phyloP scores from a whole-genome alignment of 2,888 invertebrate species.

The Pediacus dermestoides region DNA sequence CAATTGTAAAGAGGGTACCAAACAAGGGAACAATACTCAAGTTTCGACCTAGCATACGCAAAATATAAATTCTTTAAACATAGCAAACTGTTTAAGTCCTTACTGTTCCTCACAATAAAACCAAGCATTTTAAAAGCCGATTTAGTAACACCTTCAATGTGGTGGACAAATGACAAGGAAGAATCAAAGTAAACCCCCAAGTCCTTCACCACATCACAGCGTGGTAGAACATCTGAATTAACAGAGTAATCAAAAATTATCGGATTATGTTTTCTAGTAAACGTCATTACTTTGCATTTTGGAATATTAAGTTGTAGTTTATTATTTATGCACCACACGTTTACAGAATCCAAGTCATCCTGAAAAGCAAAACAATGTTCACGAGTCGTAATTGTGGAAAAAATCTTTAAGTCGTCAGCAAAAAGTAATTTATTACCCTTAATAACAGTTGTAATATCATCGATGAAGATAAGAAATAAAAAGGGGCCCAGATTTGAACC shows the following conservation, averaged over 20 bases:
- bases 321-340: constrained; percentile 4
- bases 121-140: not conserved
- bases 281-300: not conserved
- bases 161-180: not conserved
- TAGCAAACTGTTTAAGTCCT: not conserved
- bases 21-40: constrained; percentile 4
- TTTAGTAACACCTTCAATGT: not conserved
- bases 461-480: constrained; percentile 5
- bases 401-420: constrained; percentile 9
- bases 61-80: not conserved
- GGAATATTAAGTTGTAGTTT: constrained; percentile 6
- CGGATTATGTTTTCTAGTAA: constrained; percentile 3
- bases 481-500: constrained; percentile 11
- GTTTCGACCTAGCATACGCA: constrained; percentile 1
- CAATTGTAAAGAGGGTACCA: constrained; percentile 4
- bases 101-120: constrained; percentile 3
- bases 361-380: constrained; percentile 1
- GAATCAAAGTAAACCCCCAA: constrained; percentile 7
- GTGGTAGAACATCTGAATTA: not conserved
- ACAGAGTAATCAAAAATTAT: not conserved
- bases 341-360: not conserved
- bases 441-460: not conserved
- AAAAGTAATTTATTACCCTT: constrained; percentile 1
- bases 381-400: not conserved
- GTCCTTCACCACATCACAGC: not conserved